Evolutionary conservation across 2,113 vertebrate genomes (phyloP), one percentile per base, ranked within the genome.

Genomic region (Mesitornis unicolor): DNA sequence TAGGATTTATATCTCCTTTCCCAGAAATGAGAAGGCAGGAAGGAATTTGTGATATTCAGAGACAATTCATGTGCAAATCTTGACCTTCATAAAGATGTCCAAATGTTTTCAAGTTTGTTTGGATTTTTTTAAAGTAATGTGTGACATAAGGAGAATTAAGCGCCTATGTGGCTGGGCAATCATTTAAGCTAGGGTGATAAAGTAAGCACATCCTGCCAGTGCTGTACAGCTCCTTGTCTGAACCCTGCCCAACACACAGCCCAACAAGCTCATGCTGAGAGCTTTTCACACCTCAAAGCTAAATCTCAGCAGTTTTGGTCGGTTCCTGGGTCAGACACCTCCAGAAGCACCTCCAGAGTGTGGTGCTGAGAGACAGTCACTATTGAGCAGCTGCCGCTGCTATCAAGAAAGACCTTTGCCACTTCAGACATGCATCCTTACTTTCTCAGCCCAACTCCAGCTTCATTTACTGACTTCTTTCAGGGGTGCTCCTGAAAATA

Each of bases 21-120:
- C 71, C 63, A 83, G 54, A 83, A 90, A 86, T 83, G 24, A 86
- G 68, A 94, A 75, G 19, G 43, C 56, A 81, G 35, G n/a, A 89
- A 90, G 73, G 64, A 95, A 92, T 81, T 78, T 48, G 79, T 68
- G 56, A 84, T 88, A 84, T 82, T 90, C 53, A 48, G 60, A 78
- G 51, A 45, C 83, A 81, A 94, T 73, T 33, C 16, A 11, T 78
- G 64, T 84, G 79, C 64, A 87, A 94, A 90, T 73, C 36, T 63
- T 78, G 71, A 89, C 85, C 35, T 75, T 92, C 64, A 68, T 60
- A 75, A 95, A 71, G 31, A 60, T 69, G 38, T 47, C 84, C 36
- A 78, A 89, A 78, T 33, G 10, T 74, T 90, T 2, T 3, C 29
- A 74, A 77, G 54, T 7, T 20, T 9, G 13, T 28, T 42, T 31